phyloP scores from a whole-genome alignment of 2,797 vertebrate genomes.

The Calcarius lapponicus region DNA sequence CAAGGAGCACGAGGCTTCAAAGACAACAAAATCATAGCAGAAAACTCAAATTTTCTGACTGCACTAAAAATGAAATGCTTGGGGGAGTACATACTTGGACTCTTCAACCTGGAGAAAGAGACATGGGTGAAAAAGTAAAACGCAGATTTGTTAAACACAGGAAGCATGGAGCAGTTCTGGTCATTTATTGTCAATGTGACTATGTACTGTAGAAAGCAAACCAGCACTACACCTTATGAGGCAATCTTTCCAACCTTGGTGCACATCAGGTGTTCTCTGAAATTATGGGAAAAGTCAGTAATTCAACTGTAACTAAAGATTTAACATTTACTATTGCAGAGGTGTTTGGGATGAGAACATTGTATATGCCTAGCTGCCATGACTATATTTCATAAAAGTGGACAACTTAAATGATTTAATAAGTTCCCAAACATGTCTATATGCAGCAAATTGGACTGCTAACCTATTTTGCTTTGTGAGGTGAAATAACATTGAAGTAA shows the following conservation, averaged over 20 bases:
- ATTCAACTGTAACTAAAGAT: neutral
- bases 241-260: neutral
- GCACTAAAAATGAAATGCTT: neutral
- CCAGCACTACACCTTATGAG: neutral
- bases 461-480: neutral
- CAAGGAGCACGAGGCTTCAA: neutral
- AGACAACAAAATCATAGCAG: neutral
- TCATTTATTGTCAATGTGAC: neutral
- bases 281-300: neutral
- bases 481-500: neutral
- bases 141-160: neutral
- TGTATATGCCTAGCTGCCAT: neutral
- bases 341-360: neutral
- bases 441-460: neutral
- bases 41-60: neutral
- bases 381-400: neutral
- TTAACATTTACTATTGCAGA: neutral
- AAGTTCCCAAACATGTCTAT: neutral
- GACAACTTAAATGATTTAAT: neutral
- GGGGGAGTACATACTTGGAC: neutral
- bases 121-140: neutral
- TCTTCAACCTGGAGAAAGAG: neutral
- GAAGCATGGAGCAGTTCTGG: neutral
- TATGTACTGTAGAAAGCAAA: neutral
- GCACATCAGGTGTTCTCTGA: neutral